These are phyloP conservation scores for Pachydiplax longipennis DNA, from an alignment of 2,888 invertebrate species.

Conservation along the genomic window DNA sequence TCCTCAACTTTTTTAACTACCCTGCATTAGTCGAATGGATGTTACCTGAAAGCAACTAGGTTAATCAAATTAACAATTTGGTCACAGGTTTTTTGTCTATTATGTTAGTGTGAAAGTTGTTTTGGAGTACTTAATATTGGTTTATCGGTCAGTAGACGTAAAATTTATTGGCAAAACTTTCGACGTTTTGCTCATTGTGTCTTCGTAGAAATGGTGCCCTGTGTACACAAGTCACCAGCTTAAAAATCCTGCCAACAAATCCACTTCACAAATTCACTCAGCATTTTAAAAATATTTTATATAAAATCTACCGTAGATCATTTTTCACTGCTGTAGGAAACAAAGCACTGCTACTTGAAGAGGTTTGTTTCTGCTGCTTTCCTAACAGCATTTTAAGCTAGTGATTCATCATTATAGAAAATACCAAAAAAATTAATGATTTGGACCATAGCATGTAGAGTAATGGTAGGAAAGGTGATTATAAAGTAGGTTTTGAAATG, in stretches of 20 bases:
- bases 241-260: conserved; percentile 42
- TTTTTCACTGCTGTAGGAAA: conserved; percentile 44
- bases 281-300: conserved; percentile 42
- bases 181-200: conserved; percentile 36
- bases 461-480: conserved; percentile 36
- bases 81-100: not conserved
- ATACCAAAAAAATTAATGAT: conserved; percentile 30
- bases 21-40: not conserved
- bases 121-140: conserved; percentile 14
- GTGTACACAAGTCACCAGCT: conserved; percentile 40
- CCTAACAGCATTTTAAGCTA: conserved; percentile 42
- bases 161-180: conserved; percentile 10
- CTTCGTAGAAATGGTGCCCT: conserved; percentile 38
- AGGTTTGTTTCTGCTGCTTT: conserved; percentile 29
- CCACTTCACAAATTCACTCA: conserved; percentile 44
- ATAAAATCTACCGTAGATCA: conserved; percentile 32
- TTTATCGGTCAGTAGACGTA: not conserved
- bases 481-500: conserved; percentile 34
- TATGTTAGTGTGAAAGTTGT: conserved; percentile 2
- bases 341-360: conserved; percentile 30
- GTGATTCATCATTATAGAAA: conserved; percentile 40
- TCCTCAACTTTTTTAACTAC: not conserved
- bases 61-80: not conserved
- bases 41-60: not conserved
- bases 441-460: conserved; percentile 24